Evolutionary conservation across 1,140 invertebrate genomes (phyloP).

Genomic region (Ceratitis capitata): DNA sequence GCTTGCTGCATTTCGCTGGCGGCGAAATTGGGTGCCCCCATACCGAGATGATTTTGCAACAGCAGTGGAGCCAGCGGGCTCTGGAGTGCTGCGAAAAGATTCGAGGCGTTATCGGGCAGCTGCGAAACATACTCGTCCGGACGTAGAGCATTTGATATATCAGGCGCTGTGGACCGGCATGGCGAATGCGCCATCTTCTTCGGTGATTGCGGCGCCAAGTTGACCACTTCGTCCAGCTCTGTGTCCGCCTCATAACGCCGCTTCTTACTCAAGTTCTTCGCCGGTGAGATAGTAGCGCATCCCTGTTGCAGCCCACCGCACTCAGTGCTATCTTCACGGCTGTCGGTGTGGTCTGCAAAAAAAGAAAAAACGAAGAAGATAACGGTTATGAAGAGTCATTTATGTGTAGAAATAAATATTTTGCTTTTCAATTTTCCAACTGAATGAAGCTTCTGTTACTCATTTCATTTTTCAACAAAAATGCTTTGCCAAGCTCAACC

Average conservation of each 20-base stretch:
- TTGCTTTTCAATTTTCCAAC: slow-evolving; percentile 64
- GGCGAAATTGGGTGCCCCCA: slow-evolving; percentile 7
- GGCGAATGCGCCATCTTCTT: slow-evolving; percentile 47
- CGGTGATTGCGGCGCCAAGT: slow-evolving; percentile 52
- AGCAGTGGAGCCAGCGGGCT: slow-evolving; percentile 44
- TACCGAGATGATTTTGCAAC: slow-evolving; percentile 47
- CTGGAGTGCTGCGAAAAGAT: slow-evolving; percentile 46
- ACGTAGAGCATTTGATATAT: background rate
- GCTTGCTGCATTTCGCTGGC: slow-evolving; percentile 61
- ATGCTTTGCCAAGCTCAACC: background rate
- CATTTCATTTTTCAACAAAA: background rate
- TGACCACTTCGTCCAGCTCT: slow-evolving; percentile 53
- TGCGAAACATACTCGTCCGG: background rate
- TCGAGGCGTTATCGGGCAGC: slow-evolving; percentile 25
- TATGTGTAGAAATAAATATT: slow-evolving; percentile 44
- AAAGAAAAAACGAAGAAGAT: background rate
- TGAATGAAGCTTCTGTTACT: slow-evolving; percentile 51
- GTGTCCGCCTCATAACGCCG: slow-evolving; percentile 50
- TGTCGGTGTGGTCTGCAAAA: slow-evolving; percentile 56
- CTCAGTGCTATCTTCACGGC: slow-evolving; percentile 53
- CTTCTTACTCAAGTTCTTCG: slow-evolving; percentile 59
- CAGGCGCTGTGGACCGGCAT: background rate
- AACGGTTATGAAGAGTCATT: slow-evolving; percentile 1
- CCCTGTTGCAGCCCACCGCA: slow-evolving; percentile 18
- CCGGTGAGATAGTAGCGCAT: slow-evolving; percentile 33